These are phyloP conservation scores for Bruchidius siliquastri DNA, from an alignment of 2,888 invertebrate species.

Conservation along the genomic window DNA sequence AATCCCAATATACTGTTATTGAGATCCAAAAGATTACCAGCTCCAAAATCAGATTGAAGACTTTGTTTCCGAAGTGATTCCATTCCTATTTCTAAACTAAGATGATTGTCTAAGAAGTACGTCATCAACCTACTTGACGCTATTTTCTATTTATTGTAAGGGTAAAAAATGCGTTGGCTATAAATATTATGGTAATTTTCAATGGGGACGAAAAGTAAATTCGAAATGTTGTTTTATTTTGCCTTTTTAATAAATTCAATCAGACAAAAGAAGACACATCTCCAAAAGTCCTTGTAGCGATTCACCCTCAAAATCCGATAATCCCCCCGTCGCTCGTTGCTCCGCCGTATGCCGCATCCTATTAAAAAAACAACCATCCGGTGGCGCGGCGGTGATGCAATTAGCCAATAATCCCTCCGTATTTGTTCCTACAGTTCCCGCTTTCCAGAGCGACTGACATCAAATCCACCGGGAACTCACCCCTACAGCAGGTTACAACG, in stretches of 20 bases:
- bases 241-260: not conserved
- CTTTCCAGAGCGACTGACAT: not conserved
- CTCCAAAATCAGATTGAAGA: too few species aligned
- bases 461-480: not conserved
- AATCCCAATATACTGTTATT: too few species aligned
- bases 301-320: not conserved
- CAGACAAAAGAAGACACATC: not conserved
- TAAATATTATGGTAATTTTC: too few species aligned
- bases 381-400: not conserved
- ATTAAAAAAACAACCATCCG: not conserved
- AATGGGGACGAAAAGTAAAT: not conserved
- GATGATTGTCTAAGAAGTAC: too few species aligned
- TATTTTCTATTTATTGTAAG: too few species aligned
- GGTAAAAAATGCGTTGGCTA: too few species aligned
- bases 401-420: not conserved
- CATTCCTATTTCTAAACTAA: too few species aligned
- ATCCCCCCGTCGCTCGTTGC: not conserved
- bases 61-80: too few species aligned
- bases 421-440: not conserved
- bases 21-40: too few species aligned
- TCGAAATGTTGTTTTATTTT: not conserved
- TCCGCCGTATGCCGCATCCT: not conserved
- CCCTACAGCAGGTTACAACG: conserved; percentile 2
- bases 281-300: not conserved
- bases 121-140: too few species aligned